Evolutionary conservation across 2,113 vertebrate species (phyloP), one percentile per base, ranked within the genome.

Genomic region (Barbus barbus): DNA sequence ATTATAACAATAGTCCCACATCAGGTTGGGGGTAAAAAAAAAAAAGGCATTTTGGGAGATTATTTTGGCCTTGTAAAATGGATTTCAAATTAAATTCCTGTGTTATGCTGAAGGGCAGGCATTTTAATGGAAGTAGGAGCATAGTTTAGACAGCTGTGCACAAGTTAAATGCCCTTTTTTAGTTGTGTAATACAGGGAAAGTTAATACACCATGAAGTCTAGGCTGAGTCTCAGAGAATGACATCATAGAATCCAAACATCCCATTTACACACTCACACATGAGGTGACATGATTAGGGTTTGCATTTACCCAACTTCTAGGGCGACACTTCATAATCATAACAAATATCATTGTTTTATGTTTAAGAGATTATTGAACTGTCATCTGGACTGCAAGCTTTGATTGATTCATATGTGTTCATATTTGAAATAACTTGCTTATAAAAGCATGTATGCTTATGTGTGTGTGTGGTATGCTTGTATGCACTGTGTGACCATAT

Each of bases 191-290:
- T 9, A 58, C 18, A 26, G 31, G 2, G 20, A 86, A 51, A 74
- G 61, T 81, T 44, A 86, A 84, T 84, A 65, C 22, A 61, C 31
- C 82, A n/a, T 84, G 78, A 61, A 82, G 53, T 87, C 60, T 84
- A 69, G 61, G 78, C 67, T 73, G 20, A 48, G 22, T 46, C 44
- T 51, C 51, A 20, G 18, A 31, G 65, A 14, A 80, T 87, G 26
- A 87, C 81, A 63, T 84, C 82, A 79, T 72, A 9, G 20, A 63
- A n/a, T 38, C 33, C 48, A 61, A 26, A 56, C 51, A 76, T 22
- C 22, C 33, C 63, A 60, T 28, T 75, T 33, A 79, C 24, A 78
- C 22, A 46, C 41, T 58, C 65, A 69, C 2, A 84, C 51, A 48
- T 16, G 4, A 0, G 53, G 31, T 78, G 53, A 58, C 31, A 58